Evolutionary conservation across 1,140 invertebrate genomes (phyloP).

Genomic region (Oryctes rhinoceros): DNA sequence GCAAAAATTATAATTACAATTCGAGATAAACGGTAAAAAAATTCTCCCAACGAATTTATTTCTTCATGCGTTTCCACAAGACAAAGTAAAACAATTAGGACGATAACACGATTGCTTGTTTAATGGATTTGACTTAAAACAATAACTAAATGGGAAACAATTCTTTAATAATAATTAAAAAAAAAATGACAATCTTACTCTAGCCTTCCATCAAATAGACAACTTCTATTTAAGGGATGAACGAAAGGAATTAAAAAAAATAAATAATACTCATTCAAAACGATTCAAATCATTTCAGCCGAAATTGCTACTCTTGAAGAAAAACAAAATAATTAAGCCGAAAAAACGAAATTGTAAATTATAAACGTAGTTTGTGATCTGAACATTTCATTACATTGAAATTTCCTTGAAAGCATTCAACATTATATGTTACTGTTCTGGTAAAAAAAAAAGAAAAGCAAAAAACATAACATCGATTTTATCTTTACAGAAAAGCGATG

Average conservation of each 20-base stretch:
- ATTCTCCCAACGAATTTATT: conserved; percentile 30
- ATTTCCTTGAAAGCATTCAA: conserved; percentile 30
- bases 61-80: conserved; percentile 36
- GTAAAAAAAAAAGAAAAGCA: neutral
- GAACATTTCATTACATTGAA: conserved; percentile 23
- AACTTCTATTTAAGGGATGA: conserved; percentile 30
- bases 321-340: conserved; percentile 33
- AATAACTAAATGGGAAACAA: conserved; percentile 47
- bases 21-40: neutral
- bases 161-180: conserved; percentile 40
- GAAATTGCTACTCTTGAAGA: conserved; percentile 17
- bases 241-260: conserved; percentile 21
- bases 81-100: conserved; percentile 38
- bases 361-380: conserved; percentile 31
- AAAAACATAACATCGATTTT: conserved; percentile 22
- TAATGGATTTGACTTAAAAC: conserved; percentile 32
- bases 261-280: neutral
- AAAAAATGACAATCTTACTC: conserved; percentile 51
- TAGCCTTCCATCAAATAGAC: conserved; percentile 46
- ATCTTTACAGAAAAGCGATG: neutral
- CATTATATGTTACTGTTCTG: neutral
- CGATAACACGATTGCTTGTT: conserved; percentile 38
- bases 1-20: too few relatives aligned
- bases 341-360: neutral
- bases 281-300: conserved; percentile 25